Conservation (phyloP, 1,140 invertebrate species). For the Oreohelix idahoensis region DNA sequence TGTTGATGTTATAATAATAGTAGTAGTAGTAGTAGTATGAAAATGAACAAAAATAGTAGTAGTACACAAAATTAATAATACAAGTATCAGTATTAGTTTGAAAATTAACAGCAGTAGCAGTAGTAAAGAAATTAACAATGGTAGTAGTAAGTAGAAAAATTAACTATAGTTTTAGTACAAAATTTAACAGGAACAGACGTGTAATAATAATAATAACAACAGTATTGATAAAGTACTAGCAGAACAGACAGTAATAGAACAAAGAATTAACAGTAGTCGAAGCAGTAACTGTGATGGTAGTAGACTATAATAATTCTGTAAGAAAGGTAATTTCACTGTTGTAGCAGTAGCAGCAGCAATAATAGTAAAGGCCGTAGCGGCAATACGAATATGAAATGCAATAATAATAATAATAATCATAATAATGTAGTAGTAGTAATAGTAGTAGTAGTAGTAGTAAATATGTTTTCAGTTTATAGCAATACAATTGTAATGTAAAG, state of each 20-base stretch:
- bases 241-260: not conserved
- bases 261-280: not conserved
- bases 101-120: not conserved
- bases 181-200: not conserved
- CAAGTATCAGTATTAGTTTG: not conserved
- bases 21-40: no score
- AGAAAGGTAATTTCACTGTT: not conserved
- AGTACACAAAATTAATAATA: not conserved
- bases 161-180: not conserved
- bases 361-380: not conserved
- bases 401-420: not conserved
- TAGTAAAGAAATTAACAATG: not conserved
- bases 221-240: not conserved
- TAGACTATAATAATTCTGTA: not conserved
- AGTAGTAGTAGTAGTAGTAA: constrained; percentile 10
- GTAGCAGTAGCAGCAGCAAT: not conserved
- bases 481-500: no score
- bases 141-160: not conserved
- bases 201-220: not conserved
- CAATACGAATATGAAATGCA: no score
- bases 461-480: no score
- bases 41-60: not conserved
- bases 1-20: not conserved
- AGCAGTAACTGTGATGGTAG: not conserved
- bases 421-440: not conserved